Percentiles rank a stretch among this genome's conserved stretches.
Evolutionary conservation across 2,113 vertebrate species (phyloP).

Genomic region (Heliornis fulica): DNA sequence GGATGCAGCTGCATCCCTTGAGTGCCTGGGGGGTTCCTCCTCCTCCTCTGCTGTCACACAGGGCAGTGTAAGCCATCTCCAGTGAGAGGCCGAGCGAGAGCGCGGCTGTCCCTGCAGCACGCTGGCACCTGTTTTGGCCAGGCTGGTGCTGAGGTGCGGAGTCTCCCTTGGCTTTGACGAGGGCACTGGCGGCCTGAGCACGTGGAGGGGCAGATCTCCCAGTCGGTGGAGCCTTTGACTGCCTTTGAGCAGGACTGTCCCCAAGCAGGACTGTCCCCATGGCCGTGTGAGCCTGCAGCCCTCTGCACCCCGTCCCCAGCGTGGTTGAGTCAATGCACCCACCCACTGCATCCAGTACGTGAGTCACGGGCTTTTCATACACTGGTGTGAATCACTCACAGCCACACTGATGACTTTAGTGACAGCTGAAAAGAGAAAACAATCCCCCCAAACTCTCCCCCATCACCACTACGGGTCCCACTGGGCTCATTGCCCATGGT

Average conservation of each 20-base stretch:
- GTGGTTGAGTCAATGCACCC: conserved; percentile 62
- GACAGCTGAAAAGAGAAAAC: conserved; percentile 46
- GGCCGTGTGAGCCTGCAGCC: background rate
- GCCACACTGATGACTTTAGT: conserved; percentile 51
- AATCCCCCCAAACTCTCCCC: background rate
- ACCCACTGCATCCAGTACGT: conserved; percentile 46
- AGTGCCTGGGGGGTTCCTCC: background rate
- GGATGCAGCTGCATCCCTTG: background rate
- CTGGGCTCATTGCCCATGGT: background rate
- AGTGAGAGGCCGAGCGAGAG: background rate
- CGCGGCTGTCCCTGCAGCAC: rapidly evolving
- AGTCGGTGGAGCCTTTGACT: background rate
- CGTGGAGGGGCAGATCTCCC: background rate
- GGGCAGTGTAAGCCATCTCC: background rate
- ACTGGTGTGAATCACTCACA: conserved; percentile 70
- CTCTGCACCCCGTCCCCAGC: background rate
- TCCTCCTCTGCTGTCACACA: background rate
- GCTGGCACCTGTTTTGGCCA: background rate
- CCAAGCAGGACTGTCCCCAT: background rate
- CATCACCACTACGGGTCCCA: background rate
- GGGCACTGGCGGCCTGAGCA: no score
- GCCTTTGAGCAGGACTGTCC: background rate
- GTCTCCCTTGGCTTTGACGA: no score
- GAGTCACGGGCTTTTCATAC: conserved; percentile 69
- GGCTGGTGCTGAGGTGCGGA: background rate